Conservation (phyloP, 2,888 invertebrate species). For the Rugalucina vietnamica region DNA sequence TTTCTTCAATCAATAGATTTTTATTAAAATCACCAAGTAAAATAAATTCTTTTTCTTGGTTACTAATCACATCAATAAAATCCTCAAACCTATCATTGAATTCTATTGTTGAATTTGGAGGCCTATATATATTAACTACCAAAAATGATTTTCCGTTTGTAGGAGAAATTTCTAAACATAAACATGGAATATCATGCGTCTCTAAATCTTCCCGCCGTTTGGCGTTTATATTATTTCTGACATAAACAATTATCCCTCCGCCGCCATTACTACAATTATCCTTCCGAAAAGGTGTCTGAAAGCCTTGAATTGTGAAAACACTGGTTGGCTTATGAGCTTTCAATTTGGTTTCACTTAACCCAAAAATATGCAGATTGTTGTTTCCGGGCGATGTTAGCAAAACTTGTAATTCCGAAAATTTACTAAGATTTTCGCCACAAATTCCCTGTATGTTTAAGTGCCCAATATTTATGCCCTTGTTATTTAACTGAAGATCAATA, state of each 20-base stretch:
- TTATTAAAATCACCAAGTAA: no score
- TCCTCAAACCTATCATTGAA: background rate
- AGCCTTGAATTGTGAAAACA: background rate
- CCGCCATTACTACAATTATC: background rate
- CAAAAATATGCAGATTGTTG: background rate
- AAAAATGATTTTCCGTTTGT: background rate
- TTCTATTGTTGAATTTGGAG: background rate
- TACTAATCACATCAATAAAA: no score
- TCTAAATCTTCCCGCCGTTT: no score
- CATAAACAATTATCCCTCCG: no score
- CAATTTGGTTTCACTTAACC: background rate
- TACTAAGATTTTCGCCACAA: background rate
- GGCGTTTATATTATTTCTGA: no score
- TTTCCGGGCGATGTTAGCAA: background rate
- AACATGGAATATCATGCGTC: background rate
- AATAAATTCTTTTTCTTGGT: no score
- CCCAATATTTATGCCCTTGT: background rate
- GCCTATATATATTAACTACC: no score
- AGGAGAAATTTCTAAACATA: background rate
- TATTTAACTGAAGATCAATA: no score
- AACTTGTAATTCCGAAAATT: background rate
- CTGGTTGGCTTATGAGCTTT: background rate
- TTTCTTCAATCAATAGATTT: no score
- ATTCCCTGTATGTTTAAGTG: background rate
- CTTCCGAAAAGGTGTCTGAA: background rate